Conservation (phyloP, 2,888 invertebrate species). For the Lycophotia porphyrea region DNA sequence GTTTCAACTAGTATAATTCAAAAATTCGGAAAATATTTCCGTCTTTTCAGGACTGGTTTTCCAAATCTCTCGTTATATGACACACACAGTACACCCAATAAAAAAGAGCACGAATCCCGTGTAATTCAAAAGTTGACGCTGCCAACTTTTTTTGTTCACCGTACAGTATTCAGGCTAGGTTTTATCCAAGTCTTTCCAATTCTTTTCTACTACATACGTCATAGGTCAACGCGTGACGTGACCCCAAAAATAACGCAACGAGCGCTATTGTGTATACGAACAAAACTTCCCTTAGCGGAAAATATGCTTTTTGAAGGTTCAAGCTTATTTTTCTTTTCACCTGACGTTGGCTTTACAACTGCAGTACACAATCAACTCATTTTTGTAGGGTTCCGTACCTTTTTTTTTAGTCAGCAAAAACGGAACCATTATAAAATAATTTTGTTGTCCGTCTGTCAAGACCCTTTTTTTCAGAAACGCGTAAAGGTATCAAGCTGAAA, state of each 20-base stretch:
- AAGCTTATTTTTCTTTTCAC: slow-evolving; percentile 50
- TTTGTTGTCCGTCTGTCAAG: too few relatives aligned
- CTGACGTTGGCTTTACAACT: slow-evolving; percentile 32
- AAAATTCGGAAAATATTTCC: neutral
- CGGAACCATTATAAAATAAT: too few relatives aligned
- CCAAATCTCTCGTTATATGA: neutral
- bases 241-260: slow-evolving; percentile 60
- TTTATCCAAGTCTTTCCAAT: slow-evolving; percentile 43
- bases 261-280: slow-evolving; percentile 54
- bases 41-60: neutral
- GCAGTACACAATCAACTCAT: slow-evolving; percentile 32
- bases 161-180: slow-evolving; percentile 30
- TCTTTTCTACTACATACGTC: slow-evolving; percentile 43
- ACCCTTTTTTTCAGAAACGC: too few relatives aligned
- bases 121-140: slow-evolving; percentile 29
- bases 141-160: slow-evolving; percentile 32
- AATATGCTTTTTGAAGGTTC: slow-evolving; percentile 56
- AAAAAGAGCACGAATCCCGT: slow-evolving; percentile 8
- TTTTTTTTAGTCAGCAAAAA: too few relatives aligned
- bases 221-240: slow-evolving; percentile 53
- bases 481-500: too few relatives aligned
- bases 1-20: neutral
- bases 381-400: slow-evolving; percentile 4
- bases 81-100: neutral
- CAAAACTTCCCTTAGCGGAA: slow-evolving; percentile 48